phyloP scores from a whole-genome alignment of 2,888 invertebrate genomes.

The Limnephilus marmoratus region DNA sequence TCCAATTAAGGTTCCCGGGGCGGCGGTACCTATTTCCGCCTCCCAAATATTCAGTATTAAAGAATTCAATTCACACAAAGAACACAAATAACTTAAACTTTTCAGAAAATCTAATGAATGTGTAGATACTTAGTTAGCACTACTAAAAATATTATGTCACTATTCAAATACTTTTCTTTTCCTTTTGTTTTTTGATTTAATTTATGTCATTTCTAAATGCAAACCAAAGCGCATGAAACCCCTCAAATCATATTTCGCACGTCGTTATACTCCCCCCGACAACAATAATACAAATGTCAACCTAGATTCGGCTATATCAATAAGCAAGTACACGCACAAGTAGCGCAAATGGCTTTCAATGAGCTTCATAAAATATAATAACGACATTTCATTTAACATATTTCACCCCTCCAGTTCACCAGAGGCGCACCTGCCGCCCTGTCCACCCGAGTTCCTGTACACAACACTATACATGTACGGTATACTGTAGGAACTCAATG shows the following conservation, averaged over 20 bases:
- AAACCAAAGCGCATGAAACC: neutral
- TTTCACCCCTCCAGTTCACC: constrained; percentile 42
- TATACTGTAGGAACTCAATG: neutral
- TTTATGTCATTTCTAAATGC: neutral
- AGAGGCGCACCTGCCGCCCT: constrained; percentile 43
- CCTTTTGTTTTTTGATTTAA: neutral
- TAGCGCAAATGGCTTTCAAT: constrained; percentile 13
- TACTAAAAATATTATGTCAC: no score
- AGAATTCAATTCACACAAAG: no score
- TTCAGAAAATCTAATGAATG: no score
- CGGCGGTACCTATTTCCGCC: no score
- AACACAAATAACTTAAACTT: no score
- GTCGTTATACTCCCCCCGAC: neutral
- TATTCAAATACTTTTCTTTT: no score
- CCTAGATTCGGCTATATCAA: constrained; percentile 16
- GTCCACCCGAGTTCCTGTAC: constrained; percentile 34
- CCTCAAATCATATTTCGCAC: neutral
- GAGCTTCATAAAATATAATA: constrained; percentile 15
- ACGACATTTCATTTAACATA: constrained; percentile 53
- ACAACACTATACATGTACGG: neutral
- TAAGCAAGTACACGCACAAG: constrained; percentile 3
- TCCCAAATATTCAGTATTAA: no score
- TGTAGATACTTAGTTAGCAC: no score
- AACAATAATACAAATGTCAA: neutral
- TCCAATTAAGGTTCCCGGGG: no score